Evolutionary conservation across 2,797 vertebrate species (phyloP).

Genomic region (Ambastaia sidthimunki): DNA sequence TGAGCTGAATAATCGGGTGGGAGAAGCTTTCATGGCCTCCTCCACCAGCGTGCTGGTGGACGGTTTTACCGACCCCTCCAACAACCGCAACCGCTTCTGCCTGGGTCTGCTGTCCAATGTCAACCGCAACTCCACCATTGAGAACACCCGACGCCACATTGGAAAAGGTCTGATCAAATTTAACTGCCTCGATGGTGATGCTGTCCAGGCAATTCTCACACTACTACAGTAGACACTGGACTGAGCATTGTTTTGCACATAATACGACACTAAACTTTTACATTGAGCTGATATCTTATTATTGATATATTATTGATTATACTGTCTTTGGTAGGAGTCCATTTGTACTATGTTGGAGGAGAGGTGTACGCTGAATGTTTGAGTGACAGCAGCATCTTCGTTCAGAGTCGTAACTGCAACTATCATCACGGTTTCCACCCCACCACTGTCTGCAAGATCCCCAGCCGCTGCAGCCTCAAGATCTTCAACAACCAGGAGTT

Average conservation of each 20-base stretch:
- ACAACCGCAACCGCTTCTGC: constrained; percentile 98
- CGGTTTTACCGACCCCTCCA: constrained; percentile 98
- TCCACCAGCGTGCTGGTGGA: constrained; percentile 97
- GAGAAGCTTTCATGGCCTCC: constrained; percentile 95
- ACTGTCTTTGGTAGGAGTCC: constrained; percentile 80
- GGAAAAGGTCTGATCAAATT: constrained; percentile 86
- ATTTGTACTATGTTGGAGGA: constrained; percentile 94
- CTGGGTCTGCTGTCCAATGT: constrained; percentile 97
- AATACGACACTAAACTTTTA: not conserved
- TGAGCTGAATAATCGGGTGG: constrained; percentile 97
- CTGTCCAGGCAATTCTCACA: not conserved
- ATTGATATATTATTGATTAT: not conserved
- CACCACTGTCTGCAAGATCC: constrained; percentile 96
- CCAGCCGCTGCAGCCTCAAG: constrained; percentile 94
- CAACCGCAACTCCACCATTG: constrained; percentile 99
- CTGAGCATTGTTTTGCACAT: not conserved
- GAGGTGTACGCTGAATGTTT: constrained; percentile 96
- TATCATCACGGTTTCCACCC: constrained; percentile 96
- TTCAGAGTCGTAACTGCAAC: constrained; percentile 98
- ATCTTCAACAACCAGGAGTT: constrained; percentile 99
- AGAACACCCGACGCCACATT: constrained; percentile 96
- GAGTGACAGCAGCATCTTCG: constrained; percentile 97
- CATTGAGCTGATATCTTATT: not conserved
- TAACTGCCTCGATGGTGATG: not conserved
- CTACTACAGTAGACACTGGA: not conserved